Percentiles rank a stretch among this genome's conserved stretches.
These are phyloP conservation scores for Drosophila fulvimacula DNA, from an alignment of 2,888 invertebrate species.

Conservation along the genomic window DNA sequence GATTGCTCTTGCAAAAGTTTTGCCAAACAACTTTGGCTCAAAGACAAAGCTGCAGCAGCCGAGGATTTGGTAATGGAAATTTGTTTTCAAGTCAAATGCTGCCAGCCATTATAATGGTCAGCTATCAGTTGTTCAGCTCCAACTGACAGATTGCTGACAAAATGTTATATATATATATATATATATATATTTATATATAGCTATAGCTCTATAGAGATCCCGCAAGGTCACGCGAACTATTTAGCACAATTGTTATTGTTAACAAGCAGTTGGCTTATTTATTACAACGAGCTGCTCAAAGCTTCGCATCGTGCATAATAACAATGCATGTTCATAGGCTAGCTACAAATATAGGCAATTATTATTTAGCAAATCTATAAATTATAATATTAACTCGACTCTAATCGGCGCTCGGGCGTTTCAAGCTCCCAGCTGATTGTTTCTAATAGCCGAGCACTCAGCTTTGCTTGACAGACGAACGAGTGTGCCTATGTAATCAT, in stretches of 20 bases:
- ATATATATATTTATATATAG: too few relatives aligned
- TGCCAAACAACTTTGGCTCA: conserved; percentile 64
- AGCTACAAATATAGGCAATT: not conserved
- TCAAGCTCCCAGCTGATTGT: not conserved
- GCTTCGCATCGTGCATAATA: not conserved
- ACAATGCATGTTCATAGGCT: not conserved
- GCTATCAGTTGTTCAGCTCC: conserved; percentile 39
- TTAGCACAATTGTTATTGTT: not conserved
- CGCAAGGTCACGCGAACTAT: not conserved
- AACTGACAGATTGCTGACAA: conserved; percentile 17
- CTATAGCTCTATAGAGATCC: not conserved
- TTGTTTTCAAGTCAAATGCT: conserved; percentile 40
- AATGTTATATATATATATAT: not conserved
- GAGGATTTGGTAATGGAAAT: conserved; percentile 59
- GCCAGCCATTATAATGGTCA: conserved; percentile 38
- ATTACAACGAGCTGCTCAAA: conserved; percentile 1
- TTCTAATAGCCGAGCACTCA: not conserved
- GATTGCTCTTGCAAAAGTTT: conserved; percentile 48
- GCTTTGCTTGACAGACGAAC: not conserved
- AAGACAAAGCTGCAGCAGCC: conserved; percentile 59
- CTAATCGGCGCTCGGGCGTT: not conserved
- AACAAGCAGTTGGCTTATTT: not conserved
- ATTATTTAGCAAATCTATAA: not conserved
- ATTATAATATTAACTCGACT: not conserved
- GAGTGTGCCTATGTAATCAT: not conserved